Evolutionary conservation across 2,113 vertebrate species (phyloP).

Genomic region (Miniopterus natalensis): DNA sequence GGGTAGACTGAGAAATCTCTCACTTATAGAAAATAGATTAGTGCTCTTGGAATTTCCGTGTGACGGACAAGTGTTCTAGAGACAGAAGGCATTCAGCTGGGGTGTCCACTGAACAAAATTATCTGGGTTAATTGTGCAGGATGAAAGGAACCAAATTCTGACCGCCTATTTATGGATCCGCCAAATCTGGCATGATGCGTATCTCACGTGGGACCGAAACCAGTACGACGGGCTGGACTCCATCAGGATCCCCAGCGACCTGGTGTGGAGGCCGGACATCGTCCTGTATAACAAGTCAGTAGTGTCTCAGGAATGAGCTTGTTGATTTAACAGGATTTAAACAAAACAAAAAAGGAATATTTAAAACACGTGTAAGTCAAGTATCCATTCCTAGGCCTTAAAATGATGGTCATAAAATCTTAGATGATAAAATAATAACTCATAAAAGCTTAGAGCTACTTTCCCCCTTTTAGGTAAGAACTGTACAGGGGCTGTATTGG

Average conservation of each 20-base stretch:
- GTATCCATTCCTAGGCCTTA: neutral
- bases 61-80: neutral
- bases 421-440: neutral
- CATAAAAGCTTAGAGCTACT: neutral
- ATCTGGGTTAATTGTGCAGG: conserved; percentile 86
- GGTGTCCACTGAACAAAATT: neutral
- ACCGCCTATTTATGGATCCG: conserved; percentile 98
- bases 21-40: neutral
- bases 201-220: conserved; percentile 96
- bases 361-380: neutral
- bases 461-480: neutral
- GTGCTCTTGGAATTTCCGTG: neutral
- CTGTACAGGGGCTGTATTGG: neutral
- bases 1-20: neutral
- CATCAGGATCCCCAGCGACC: conserved; percentile 96
- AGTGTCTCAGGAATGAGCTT: neutral
- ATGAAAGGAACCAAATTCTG: conserved; percentile 98
- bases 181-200: conserved; percentile 95
- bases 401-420: neutral
- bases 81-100: neutral
- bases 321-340: neutral
- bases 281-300: conserved; percentile 96
- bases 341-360: neutral
- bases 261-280: conserved; percentile 98
- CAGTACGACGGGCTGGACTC: conserved; percentile 97